Conservation (phyloP, 1,140 invertebrate genomes). For the Zaprionus lachaisei region DNA sequence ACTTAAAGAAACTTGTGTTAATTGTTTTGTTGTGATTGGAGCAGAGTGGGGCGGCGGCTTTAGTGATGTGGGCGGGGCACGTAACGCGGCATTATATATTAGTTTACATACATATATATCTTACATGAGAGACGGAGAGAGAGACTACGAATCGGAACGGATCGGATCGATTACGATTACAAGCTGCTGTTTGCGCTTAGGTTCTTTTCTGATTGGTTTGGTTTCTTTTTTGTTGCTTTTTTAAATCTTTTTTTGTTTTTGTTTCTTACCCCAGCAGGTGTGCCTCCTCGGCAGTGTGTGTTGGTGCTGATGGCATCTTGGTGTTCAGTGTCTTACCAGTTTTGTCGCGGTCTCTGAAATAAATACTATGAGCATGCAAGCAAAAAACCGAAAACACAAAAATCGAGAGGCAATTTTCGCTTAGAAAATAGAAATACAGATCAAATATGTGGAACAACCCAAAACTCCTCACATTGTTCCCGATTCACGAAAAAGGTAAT, state of each 20-base stretch:
- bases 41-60: neutral
- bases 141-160: neutral
- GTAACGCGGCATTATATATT: conserved; percentile 8
- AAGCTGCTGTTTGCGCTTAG: conserved; percentile 19
- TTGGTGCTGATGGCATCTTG: conserved; percentile 85
- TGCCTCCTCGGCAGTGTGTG: conserved; percentile 85
- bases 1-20: conserved; percentile 11
- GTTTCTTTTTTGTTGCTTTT: neutral
- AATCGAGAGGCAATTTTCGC: conserved; percentile 54
- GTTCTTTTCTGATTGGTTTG: conserved; percentile 7
- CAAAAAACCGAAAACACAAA: conserved; percentile 80
- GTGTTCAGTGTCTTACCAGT: conserved; percentile 84
- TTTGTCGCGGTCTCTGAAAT: conserved; percentile 85
- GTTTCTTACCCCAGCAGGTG: conserved; percentile 84
- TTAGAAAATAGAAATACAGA: conserved; percentile 36
- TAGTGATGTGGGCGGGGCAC: neutral
- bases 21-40: conserved; percentile 23
- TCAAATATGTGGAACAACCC: conserved; percentile 1
- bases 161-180: conserved; percentile 7
- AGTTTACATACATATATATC: conserved; percentile 22
- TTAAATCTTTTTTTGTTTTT: conserved; percentile 18
- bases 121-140: conserved; percentile 26
- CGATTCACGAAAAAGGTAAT: neutral
- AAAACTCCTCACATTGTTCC: conserved; percentile 25
- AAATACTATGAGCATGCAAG: conserved; percentile 85